Evolutionary conservation across 2,888 invertebrate species (phyloP).

Genomic region (Heliconius ismenius): DNA sequence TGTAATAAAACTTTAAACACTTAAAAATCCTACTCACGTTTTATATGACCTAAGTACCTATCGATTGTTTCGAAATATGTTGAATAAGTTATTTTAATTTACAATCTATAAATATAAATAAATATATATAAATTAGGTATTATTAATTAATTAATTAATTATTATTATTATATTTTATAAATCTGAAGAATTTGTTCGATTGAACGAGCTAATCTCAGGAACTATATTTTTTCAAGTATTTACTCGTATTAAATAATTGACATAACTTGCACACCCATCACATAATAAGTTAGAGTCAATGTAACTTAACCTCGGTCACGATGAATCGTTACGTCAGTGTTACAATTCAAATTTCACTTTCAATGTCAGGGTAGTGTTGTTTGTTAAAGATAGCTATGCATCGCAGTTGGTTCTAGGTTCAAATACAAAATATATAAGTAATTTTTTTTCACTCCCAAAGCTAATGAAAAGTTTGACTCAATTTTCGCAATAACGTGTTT

Average conservation of each 20-base stretch:
- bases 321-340: background rate
- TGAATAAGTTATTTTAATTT: background rate
- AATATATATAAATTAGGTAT: too few relatives aligned
- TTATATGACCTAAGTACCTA: background rate
- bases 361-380: background rate
- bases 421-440: background rate
- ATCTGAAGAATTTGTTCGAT: too few relatives aligned
- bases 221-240: too few relatives aligned
- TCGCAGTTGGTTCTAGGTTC: background rate
- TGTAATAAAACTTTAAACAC: background rate
- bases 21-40: constrained; percentile 1
- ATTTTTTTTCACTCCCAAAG: too few relatives aligned
- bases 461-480: too few relatives aligned
- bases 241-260: background rate
- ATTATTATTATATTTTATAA: too few relatives aligned
- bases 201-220: too few relatives aligned
- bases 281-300: background rate
- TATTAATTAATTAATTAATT: too few relatives aligned
- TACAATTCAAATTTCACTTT: background rate
- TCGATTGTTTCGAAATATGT: background rate
- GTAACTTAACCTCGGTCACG: background rate
- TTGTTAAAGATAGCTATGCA: background rate
- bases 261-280: background rate
- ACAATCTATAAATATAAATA: background rate
- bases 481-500: background rate